phyloP scores from a whole-genome alignment of 1,140 invertebrate genomes.

The Drosophila ficusphila region DNA sequence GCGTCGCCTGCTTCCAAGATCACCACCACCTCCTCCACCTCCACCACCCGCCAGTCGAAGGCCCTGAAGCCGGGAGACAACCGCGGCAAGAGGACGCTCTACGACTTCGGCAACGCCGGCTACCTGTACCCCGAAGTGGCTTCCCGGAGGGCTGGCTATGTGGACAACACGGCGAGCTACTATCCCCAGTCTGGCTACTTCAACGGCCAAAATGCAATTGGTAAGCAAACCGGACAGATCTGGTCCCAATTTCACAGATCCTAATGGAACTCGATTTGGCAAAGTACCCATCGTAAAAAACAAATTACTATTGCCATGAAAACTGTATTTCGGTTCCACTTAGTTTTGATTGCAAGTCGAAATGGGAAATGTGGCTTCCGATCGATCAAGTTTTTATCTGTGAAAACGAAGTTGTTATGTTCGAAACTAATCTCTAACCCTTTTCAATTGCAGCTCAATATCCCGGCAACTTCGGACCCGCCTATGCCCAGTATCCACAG shows the following conservation, averaged over 20 bases:
- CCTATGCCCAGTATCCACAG: constrained; percentile 84
- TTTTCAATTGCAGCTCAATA: constrained; percentile 62
- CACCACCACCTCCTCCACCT: constrained; percentile 4
- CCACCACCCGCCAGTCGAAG: constrained; percentile 55
- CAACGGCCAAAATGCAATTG: constrained; percentile 73
- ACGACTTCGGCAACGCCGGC: constrained; percentile 75
- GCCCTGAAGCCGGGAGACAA: constrained; percentile 65
- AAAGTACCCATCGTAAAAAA: background rate
- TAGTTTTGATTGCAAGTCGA: background rate
- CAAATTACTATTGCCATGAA: background rate
- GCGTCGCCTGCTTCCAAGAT: constrained; percentile 7
- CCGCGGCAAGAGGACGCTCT: constrained; percentile 79
- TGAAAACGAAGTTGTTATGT: background rate
- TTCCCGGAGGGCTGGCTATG: constrained; percentile 67
- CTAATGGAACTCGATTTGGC: background rate
- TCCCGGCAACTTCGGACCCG: constrained; percentile 44
- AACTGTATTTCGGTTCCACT: background rate
- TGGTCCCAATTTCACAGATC: background rate
- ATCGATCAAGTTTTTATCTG: no score
- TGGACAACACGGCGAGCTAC: constrained; percentile 49
- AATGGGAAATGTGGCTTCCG: no score
- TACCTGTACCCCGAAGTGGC: constrained; percentile 75
- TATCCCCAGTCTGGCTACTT: constrained; percentile 69
- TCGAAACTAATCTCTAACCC: background rate
- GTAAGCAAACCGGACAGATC: constrained; percentile 24